Evolutionary conservation across 2,113 vertebrate species (phyloP).

Genomic region (Sula dactylatra): DNA sequence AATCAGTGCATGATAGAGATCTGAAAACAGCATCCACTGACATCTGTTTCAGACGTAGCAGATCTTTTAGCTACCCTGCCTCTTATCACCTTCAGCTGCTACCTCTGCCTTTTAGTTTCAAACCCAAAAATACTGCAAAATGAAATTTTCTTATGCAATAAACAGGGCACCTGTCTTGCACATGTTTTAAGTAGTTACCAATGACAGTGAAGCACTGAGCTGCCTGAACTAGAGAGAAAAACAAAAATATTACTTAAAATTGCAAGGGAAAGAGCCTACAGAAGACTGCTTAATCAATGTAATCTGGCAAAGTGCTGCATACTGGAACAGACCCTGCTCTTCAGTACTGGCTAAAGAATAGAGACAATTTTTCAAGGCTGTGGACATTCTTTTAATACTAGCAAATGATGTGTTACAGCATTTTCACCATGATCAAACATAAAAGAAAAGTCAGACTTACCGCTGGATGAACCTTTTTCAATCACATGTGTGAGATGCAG

Average conservation of each 20-base stretch:
- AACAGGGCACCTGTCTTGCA: background rate
- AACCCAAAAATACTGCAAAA: background rate
- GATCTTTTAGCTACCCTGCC: background rate
- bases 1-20: background rate
- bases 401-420: background rate
- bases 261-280: background rate
- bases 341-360: constrained; percentile 1
- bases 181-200: background rate
- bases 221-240: background rate
- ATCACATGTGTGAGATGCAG: background rate
- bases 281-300: background rate
- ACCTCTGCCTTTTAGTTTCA: background rate
- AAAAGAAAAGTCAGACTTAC: constrained; percentile 39
- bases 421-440: background rate
- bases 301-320: background rate
- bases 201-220: background rate
- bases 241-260: background rate
- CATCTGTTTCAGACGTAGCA: background rate
- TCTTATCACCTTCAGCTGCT: background rate
- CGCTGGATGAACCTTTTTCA: background rate
- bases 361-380: constrained; percentile 30
- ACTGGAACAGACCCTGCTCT: background rate
- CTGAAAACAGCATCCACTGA: background rate
- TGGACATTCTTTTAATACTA: background rate
- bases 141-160: background rate